These are phyloP conservation scores for Leptothorax acervorum DNA, from an alignment of 2,888 invertebrate species.

Conservation along the genomic window DNA sequence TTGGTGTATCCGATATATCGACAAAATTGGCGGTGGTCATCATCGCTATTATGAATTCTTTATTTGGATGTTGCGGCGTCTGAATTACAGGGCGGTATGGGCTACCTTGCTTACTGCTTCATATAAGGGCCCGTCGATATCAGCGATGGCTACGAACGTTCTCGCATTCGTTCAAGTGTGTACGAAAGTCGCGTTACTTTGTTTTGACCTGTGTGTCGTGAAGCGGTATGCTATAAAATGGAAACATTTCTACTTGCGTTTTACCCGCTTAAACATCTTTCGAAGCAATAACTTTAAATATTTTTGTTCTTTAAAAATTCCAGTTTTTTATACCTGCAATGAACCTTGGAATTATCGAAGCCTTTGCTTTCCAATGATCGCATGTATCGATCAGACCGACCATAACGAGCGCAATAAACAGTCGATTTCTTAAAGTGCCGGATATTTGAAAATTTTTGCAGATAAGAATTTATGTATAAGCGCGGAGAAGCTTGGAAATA, in stretches of 20 bases:
- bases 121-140: slow-evolving; percentile 78
- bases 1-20: slow-evolving; percentile 83
- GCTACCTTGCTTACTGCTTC: slow-evolving; percentile 85
- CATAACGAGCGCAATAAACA: slow-evolving; percentile 50
- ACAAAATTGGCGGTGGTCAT: slow-evolving; percentile 84
- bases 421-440: slow-evolving; percentile 36
- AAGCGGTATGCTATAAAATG: neutral
- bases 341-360: neutral
- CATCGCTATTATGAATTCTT: slow-evolving; percentile 85
- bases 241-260: neutral
- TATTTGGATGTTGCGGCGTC: slow-evolving; percentile 84
- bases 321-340: neutral
- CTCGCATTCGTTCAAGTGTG: slow-evolving; percentile 59
- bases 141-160: slow-evolving; percentile 78
- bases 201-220: neutral
- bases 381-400: slow-evolving; percentile 35
- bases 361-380: slow-evolving; percentile 33
- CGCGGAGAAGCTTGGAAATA: neutral
- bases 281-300: no score
- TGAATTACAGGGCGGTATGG: slow-evolving; percentile 84
- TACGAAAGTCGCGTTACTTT: neutral
- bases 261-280: neutral
- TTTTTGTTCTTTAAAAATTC: neutral
- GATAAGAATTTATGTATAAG: neutral
- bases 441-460: slow-evolving; percentile 31